A percentile compares a stretch with the other conserved stretches of the same genome.
Evolutionary conservation across 2,888 invertebrate genomes (phyloP).

Genomic region (Hylaea fasciaria): DNA sequence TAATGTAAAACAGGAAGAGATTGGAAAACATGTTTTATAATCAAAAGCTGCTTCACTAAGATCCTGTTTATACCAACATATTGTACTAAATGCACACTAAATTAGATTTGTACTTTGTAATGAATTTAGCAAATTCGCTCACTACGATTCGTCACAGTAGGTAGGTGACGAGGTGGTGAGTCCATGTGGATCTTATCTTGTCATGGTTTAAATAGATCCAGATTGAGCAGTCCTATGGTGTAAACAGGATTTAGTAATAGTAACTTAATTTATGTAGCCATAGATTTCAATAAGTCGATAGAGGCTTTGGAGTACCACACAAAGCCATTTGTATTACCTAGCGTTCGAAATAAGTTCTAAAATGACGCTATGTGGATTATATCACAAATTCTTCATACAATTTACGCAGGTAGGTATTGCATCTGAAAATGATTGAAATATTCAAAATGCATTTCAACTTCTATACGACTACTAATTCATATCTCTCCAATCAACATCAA

Average conservation of each 20-base stretch:
- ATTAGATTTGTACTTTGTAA: background rate
- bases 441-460: background rate
- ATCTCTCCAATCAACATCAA: background rate
- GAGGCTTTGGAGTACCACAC: conserved; percentile 21
- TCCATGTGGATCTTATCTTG: too few species aligned
- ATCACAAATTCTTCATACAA: conserved; percentile 16
- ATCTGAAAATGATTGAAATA: background rate
- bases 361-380: conserved; percentile 23
- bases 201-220: too few species aligned
- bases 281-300: conserved; percentile 37
- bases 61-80: conserved; percentile 5
- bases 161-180: too few species aligned
- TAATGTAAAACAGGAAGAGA: conserved; percentile 17
- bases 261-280: conserved; percentile 49
- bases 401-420: conserved; percentile 19
- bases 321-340: conserved; percentile 8
- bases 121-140: too few species aligned
- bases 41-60: conserved; percentile 3
- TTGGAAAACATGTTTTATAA: conserved; percentile 18
- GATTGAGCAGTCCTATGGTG: too few species aligned
- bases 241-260: background rate
- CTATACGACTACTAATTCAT: too few species aligned
- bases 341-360: background rate
- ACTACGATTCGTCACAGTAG: too few species aligned
- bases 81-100: background rate